Conservation (phyloP, 1,140 invertebrate genomes). For the Bombus polaris region DNA sequence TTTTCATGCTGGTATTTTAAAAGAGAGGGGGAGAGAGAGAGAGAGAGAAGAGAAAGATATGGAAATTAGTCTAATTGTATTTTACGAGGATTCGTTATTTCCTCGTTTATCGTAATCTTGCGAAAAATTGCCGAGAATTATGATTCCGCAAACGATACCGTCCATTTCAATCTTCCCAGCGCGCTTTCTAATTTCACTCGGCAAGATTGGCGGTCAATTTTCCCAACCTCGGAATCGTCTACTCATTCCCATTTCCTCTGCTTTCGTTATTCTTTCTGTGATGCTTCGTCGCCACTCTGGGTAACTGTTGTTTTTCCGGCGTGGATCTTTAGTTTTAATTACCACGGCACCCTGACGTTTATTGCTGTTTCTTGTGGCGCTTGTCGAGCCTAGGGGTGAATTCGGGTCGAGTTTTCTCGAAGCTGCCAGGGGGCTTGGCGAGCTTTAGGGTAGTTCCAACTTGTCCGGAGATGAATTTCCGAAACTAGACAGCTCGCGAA, state of each 20-base stretch:
- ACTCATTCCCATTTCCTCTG: slow-evolving; percentile 24
- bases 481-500: slow-evolving; percentile 73
- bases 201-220: slow-evolving; percentile 51
- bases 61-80: not conserved
- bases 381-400: slow-evolving; percentile 68
- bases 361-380: slow-evolving; percentile 80
- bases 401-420: slow-evolving; percentile 63
- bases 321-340: slow-evolving; percentile 82
- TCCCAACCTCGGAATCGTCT: slow-evolving; percentile 16
- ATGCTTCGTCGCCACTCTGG: slow-evolving; percentile 43
- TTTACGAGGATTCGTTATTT: not conserved
- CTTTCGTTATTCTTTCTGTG: slow-evolving; percentile 60
- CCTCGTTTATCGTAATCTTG: not conserved
- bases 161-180: slow-evolving; percentile 34
- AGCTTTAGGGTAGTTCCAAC: slow-evolving; percentile 59
- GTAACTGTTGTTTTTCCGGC: slow-evolving; percentile 77
- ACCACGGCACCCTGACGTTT: slow-evolving; percentile 79
- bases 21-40: not conserved
- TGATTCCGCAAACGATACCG: slow-evolving; percentile 25
- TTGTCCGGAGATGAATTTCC: slow-evolving; percentile 74
- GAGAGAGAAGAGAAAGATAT: not conserved
- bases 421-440: slow-evolving; percentile 46
- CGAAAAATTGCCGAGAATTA: slow-evolving; percentile 4
- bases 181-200: slow-evolving; percentile 53
- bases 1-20: too few species aligned